phyloP scores from a whole-genome alignment of 2,888 invertebrate species.

The Acleris emargana region DNA sequence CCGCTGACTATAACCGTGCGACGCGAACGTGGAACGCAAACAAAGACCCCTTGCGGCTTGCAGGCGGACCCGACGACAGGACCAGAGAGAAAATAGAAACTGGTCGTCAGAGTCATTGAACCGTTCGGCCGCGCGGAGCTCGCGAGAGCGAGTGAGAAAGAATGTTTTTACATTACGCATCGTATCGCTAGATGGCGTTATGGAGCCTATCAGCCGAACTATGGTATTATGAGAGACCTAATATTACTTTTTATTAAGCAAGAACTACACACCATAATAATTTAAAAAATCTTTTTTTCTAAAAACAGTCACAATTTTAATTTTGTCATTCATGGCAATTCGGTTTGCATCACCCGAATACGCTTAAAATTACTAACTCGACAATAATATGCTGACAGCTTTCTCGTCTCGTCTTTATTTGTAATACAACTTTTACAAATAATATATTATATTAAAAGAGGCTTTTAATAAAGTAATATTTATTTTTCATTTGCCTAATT shows the following conservation, averaged over 20 bases:
- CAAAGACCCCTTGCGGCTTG: constrained; percentile 78
- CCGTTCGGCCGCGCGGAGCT: constrained; percentile 69
- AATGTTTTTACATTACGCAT: constrained; percentile 38
- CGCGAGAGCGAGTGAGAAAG: constrained; percentile 74
- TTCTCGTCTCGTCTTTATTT: no score
- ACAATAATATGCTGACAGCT: no score
- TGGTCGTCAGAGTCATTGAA: constrained; percentile 82
- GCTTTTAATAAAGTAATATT: no score
- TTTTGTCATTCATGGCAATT: no score
- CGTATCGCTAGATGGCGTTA: constrained; percentile 61
- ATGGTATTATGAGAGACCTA: constrained; percentile 59
- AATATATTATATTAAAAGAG: no score
- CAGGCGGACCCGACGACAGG: constrained; percentile 74
- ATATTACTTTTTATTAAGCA: constrained; percentile 28
- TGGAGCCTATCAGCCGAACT: constrained; percentile 22
- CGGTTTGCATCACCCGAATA: no score
- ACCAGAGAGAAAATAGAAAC: constrained; percentile 84
- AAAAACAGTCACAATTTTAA: no score
- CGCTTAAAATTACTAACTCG: no score
- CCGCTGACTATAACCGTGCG: constrained; percentile 73
- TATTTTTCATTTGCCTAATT: neutral
- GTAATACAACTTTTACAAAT: no score
- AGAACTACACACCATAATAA: neutral
- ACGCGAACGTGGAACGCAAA: constrained; percentile 82
- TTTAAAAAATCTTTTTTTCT: no score